Conservation (phyloP, 2,797 vertebrate species). For the Naso thynnoides region DNA sequence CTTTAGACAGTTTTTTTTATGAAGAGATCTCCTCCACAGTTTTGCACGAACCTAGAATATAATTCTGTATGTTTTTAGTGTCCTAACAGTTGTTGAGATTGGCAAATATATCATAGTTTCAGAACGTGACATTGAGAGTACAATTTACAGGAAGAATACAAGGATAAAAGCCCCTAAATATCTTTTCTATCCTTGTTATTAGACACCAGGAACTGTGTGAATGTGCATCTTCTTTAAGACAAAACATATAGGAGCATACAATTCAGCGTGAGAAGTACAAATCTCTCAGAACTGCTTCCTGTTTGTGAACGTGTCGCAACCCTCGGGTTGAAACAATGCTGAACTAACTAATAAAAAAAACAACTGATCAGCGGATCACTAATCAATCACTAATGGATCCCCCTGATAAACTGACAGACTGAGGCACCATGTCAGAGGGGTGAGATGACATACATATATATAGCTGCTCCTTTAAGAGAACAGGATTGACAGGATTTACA, state of each 20-base stretch:
- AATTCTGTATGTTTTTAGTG: too few relatives aligned
- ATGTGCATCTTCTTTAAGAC: neutral
- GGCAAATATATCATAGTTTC: too few relatives aligned
- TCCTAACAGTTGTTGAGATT: too few relatives aligned
- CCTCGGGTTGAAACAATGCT: neutral
- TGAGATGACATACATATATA: neutral
- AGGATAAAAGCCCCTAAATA: neutral
- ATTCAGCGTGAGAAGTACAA: too few relatives aligned
- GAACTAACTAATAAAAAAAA: conserved; percentile 5
- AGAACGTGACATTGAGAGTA: conserved; percentile 1
- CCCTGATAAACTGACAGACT: conserved; percentile 50
- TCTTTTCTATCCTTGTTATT: neutral
- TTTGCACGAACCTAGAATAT: neutral
- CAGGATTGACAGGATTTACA: neutral
- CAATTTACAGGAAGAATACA: too few relatives aligned
- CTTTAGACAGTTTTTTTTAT: neutral
- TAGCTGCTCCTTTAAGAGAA: too few relatives aligned
- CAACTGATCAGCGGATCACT: conserved; percentile 4
- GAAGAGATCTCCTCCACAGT: neutral
- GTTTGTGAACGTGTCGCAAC: neutral
- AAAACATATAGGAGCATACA: neutral
- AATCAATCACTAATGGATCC: neutral
- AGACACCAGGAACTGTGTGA: neutral
- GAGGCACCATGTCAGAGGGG: conserved; percentile 25
- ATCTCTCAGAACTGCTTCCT: neutral